Conservation (phyloP, 2,113 vertebrate genomes). For the Epinephelus cyanopodus region DNA sequence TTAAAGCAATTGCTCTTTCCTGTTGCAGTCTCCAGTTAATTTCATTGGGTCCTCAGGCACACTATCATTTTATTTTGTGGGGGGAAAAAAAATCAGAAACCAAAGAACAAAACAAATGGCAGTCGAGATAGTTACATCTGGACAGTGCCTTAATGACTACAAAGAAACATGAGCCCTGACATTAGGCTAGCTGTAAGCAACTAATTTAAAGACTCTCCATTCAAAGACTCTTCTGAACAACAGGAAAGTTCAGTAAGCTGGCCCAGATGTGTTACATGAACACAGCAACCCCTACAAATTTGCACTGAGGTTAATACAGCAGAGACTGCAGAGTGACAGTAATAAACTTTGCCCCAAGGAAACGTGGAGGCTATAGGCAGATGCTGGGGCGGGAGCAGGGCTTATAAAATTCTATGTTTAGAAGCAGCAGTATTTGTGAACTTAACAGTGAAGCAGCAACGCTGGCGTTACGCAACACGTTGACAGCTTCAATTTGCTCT, state of each 20-base stretch:
- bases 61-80: no score
- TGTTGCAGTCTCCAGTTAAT: not conserved
- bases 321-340: not conserved
- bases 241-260: not conserved
- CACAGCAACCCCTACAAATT: not conserved
- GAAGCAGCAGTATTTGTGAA: not conserved
- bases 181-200: no score
- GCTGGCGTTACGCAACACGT: not conserved
- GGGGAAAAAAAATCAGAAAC: no score
- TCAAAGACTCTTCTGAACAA: not conserved
- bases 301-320: not conserved
- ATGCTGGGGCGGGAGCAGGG: not conserved
- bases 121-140: no score
- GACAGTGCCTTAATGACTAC: no score
- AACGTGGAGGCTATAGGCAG: not conserved
- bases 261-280: not conserved
- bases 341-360: not conserved
- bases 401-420: slow-evolving; percentile 5
- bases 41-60: not conserved
- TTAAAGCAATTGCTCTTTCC: not conserved
- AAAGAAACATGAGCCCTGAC: no score
- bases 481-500: not conserved
- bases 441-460: not conserved
- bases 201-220: not conserved
- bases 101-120: no score